A percentile compares a stretch with the other conserved stretches of the same genome.
These are phyloP conservation scores for Phenganax subtilis DNA, from an alignment of 92 coral and sea anemone species.

Conservation along the genomic window DNA sequence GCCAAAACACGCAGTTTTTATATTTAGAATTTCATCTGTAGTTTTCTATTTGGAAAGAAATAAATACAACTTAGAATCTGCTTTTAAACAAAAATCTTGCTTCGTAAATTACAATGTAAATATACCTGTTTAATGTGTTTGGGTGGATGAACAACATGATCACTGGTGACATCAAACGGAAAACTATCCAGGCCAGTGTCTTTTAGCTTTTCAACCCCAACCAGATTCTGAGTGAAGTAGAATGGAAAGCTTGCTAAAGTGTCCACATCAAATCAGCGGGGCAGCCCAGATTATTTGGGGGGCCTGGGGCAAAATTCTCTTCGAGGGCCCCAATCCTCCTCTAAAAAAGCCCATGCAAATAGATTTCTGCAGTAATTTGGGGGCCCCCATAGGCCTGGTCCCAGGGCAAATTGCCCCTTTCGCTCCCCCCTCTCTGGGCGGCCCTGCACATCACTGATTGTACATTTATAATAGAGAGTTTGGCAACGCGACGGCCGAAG, in stretches of 20 bases:
- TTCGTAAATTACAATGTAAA: background rate
- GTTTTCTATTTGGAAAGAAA: background rate
- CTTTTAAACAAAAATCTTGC: background rate
- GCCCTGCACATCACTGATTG: no score
- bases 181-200: constrained; percentile 21
- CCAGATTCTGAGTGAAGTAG: constrained; percentile 1
- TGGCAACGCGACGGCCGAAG: no score
- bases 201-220: constrained; percentile 18
- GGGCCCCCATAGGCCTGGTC: no score
- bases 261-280: background rate
- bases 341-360: no score
- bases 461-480: no score
- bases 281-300: no score
- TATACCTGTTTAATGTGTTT: constrained; percentile 1
- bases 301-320: no score
- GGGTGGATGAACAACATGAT: constrained; percentile 18
- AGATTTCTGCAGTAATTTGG: no score
- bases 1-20: background rate
- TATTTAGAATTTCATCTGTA: constrained; percentile 18
- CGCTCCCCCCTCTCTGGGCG: no score
- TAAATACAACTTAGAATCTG: background rate
- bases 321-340: no score
- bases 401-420: no score
- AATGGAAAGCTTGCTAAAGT: background rate
- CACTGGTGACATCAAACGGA: constrained; percentile 24